phyloP scores from a whole-genome alignment of 1,140 invertebrate genomes.

The Zaprionus tsacasi region DNA sequence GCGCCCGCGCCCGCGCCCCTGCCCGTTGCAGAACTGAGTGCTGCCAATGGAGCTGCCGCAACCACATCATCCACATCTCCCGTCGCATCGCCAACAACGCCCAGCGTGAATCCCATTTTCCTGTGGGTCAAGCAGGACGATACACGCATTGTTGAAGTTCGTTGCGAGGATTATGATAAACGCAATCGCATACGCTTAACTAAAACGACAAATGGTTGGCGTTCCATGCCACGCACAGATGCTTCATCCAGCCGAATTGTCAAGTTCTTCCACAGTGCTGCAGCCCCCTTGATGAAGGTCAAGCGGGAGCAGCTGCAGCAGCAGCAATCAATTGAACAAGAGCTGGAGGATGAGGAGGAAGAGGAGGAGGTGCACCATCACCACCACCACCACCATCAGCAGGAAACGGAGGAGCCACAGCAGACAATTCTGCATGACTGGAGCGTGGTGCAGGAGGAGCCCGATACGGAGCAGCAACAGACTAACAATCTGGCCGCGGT shows the following conservation, averaged over 20 bases:
- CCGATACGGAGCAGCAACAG: constrained; percentile 16
- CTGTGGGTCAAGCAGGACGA: constrained; percentile 92
- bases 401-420: constrained; percentile 11
- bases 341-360: constrained; percentile 43
- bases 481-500: constrained; percentile 36
- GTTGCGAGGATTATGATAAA: constrained; percentile 93
- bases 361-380: constrained; percentile 39
- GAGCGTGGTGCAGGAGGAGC: constrained; percentile 14
- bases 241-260: constrained; percentile 83
- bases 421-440: constrained; percentile 14
- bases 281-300: constrained; percentile 71
- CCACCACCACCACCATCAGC: constrained; percentile 4
- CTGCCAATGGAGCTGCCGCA: background rate
- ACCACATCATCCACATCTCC: background rate
- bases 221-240: constrained; percentile 91
- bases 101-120: constrained; percentile 91
- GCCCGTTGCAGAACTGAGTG: background rate
- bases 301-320: constrained; percentile 71
- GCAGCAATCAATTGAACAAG: constrained; percentile 46
- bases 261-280: constrained; percentile 73
- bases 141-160: constrained; percentile 91
- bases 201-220: constrained; percentile 91
- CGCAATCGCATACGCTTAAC: constrained; percentile 91
- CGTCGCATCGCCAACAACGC: constrained; percentile 41
- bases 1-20: background rate